These are phyloP conservation scores for Leptinotarsa lineolata DNA, from an alignment of 1,140 invertebrate genomes.

Conservation along the genomic window DNA sequence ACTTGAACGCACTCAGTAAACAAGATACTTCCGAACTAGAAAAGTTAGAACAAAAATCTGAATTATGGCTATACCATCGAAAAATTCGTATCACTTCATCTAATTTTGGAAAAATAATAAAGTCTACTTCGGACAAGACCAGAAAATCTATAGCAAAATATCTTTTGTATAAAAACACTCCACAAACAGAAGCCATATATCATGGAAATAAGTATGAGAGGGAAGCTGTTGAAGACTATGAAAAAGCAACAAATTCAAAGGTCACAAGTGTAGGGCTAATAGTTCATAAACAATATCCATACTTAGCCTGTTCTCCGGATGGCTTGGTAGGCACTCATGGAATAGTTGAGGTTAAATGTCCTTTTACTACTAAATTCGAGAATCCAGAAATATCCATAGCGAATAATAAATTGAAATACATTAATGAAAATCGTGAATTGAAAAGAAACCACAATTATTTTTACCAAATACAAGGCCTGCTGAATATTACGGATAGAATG, in stretches of 20 bases:
- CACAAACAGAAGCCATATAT: no score
- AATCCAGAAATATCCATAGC: not conserved
- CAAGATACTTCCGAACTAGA: no score
- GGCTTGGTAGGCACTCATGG: not conserved
- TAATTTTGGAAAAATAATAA: no score
- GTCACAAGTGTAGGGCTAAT: no score
- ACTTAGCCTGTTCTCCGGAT: no score
- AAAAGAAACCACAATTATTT: not conserved
- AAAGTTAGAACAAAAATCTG: not conserved
- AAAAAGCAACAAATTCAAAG: no score
- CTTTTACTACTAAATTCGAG: not conserved
- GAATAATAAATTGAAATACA: not conserved
- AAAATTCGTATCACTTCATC: not conserved
- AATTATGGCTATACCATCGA: not conserved
- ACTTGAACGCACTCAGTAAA: not conserved
- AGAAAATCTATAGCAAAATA: no score
- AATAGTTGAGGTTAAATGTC: not conserved
- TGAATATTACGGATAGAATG: not conserved
- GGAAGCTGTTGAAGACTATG: no score
- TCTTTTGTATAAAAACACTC: no score
- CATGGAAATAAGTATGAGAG: no score
- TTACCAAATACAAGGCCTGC: not conserved
- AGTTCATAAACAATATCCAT: no score
- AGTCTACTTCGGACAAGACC: not conserved
- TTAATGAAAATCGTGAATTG: not conserved